Evolutionary conservation across 2,797 vertebrate species (phyloP), one percentile per base, ranked within the genome.

Genomic region (Scarus forsteni): DNA sequence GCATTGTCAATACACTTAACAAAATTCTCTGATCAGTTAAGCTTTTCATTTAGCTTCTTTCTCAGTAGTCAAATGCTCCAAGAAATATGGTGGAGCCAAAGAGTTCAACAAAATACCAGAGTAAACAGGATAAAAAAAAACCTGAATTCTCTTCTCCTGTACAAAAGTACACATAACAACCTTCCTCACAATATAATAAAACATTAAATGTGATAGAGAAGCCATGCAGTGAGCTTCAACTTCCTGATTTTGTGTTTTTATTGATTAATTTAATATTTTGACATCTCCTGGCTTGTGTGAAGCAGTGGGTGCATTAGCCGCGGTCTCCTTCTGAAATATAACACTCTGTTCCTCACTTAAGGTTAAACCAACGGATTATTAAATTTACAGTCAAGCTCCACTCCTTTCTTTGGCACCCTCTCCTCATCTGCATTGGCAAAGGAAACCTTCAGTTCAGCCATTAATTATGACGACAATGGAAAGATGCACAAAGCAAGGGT

Each of bases 401-500:
- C 72, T 84, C 81, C 70, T 64, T 67, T 74, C 68, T 58, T 55
- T 80, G 62, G 81, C 90, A 80, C 73, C 49, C 66, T 77, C 86
- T 80, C 76, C 82, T 92, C 81, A 92, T 91, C 76, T 81, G 83
- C 66, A 78, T 80, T 88, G 90, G 92, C 88, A 90, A 84, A 87
- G 86, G 87, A 90, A 91, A 84, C 45, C 60, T 61, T 86, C 80
- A 83, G 70, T 89, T 92, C 85, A 89, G 85, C 88, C 76, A 92
- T 94, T 92, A 92, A 94, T 94, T 93, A 94, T 91, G 53, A 76
- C 80, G 70, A 85, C 85, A 81, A 90, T 86, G 75, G 81, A 92
- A 94, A 91, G 90, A 92, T 91, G 89, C 88, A 92, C 88, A 91
- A 89, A 91, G 89, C 84, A 85, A 92, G 85, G 85, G 87, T 91